Evolutionary conservation across 2,888 invertebrate species (phyloP).

Genomic region (Scaptomyza tumidula): DNA sequence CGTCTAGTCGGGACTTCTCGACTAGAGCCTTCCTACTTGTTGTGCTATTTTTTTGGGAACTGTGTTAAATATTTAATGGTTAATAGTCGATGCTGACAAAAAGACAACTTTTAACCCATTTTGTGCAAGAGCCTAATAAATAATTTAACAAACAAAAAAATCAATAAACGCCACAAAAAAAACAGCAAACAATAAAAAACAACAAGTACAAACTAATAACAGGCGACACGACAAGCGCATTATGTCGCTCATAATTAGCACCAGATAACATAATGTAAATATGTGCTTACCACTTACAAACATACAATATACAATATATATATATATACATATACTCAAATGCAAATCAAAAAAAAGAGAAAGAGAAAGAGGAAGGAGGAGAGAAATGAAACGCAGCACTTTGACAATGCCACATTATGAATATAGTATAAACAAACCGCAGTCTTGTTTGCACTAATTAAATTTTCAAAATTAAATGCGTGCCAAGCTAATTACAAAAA

Average conservation of each 20-base stretch:
- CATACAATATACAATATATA: neutral
- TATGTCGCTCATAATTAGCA: slow-evolving; percentile 57
- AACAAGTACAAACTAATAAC: slow-evolving; percentile 26
- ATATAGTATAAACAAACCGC: slow-evolving; percentile 65
- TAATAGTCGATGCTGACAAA: slow-evolving; percentile 7
- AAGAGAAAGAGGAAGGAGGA: neutral
- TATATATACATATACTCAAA: neutral
- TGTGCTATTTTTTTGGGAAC: too few species aligned
- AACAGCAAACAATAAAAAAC: neutral
- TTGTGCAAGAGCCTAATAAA: slow-evolving; percentile 20
- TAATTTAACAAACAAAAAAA: slow-evolving; percentile 39
- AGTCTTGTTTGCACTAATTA: slow-evolving; percentile 70
- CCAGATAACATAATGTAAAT: slow-evolving; percentile 25
- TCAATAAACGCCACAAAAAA: slow-evolving; percentile 31
- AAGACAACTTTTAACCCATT: slow-evolving; percentile 15
- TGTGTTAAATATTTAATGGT: slow-evolving; percentile 14
- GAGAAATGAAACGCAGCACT: slow-evolving; percentile 3
- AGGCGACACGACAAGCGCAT: slow-evolving; percentile 44
- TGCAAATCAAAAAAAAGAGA: neutral
- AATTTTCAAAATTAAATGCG: slow-evolving; percentile 66
- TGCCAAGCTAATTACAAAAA: slow-evolving; percentile 69
- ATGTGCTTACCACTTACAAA: neutral
- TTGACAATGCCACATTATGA: slow-evolving; percentile 46
- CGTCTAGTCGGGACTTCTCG: too few species aligned
- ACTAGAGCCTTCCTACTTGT: too few species aligned